phyloP scores from a whole-genome alignment of 2,797 vertebrate genomes.

The Brachymystax lenok region DNA sequence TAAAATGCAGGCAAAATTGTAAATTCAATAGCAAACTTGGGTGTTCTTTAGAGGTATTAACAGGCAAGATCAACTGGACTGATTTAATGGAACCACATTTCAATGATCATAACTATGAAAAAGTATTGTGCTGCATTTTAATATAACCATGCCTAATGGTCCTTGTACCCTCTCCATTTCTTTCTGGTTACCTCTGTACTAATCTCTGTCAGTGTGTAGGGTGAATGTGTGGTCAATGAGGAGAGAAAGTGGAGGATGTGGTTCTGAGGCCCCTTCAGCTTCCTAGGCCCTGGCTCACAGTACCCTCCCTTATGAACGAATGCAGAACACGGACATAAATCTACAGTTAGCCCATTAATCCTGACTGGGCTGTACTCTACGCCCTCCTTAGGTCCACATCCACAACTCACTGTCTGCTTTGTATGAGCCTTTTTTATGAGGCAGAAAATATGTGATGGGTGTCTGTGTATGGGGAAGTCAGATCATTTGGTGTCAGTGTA shows the following conservation, averaged over 20 bases:
- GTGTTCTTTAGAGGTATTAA: background rate
- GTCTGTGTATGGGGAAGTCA: background rate
- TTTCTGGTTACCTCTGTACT: background rate
- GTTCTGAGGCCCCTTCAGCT: slow-evolving; percentile 7
- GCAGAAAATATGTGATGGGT: slow-evolving; percentile 33
- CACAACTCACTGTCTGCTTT: slow-evolving; percentile 46
- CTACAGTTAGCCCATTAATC: slow-evolving; percentile 42
- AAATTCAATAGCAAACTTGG: background rate
- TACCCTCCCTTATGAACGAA: slow-evolving; percentile 21
- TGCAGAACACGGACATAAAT: slow-evolving; percentile 32
- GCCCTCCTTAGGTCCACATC: slow-evolving; percentile 31
- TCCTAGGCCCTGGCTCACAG: slow-evolving; percentile 17
- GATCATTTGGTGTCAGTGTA: slow-evolving; percentile 8
- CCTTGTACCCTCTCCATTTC: background rate
- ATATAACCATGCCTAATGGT: slow-evolving; percentile 21
- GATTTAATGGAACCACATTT: background rate
- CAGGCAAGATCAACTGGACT: background rate
- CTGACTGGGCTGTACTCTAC: slow-evolving; percentile 31
- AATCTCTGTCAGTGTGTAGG: background rate
- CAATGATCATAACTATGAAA: background rate
- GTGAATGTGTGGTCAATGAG: slow-evolving; percentile 14
- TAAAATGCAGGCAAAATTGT: background rate
- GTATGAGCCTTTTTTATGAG: slow-evolving; percentile 31
- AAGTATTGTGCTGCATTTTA: background rate
- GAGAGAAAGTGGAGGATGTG: slow-evolving; percentile 24